phyloP scores from a whole-genome alignment of 2,888 invertebrate species.

The Fragum sueziense region DNA sequence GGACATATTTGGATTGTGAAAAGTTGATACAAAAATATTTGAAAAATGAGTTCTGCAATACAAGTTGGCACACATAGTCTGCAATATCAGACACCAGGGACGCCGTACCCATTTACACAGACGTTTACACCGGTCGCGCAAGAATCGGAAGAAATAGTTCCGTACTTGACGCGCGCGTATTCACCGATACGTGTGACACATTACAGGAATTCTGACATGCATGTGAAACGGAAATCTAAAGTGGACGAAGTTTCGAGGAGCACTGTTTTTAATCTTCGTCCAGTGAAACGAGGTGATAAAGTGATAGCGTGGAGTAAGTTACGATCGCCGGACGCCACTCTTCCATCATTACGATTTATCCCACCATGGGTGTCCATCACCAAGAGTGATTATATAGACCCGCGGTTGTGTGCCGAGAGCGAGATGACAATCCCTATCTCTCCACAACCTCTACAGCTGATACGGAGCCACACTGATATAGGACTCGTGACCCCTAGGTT shows the following conservation, averaged over 20 bases:
- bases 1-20: background rate
- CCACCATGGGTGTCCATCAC: slow-evolving; percentile 58
- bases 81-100: background rate
- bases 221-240: slow-evolving; percentile 42
- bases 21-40: background rate
- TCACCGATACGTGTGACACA: slow-evolving; percentile 52
- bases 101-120: slow-evolving; percentile 29
- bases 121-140: background rate
- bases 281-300: slow-evolving; percentile 40
- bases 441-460: background rate
- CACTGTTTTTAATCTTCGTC: slow-evolving; percentile 49
- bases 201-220: slow-evolving; percentile 16
- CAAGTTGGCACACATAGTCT: slow-evolving; percentile 12
- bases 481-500: background rate
- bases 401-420: slow-evolving; percentile 19
- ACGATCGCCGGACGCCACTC: slow-evolving; percentile 50
- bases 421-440: background rate
- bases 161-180: slow-evolving; percentile 44
- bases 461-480: slow-evolving; percentile 33
- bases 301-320: slow-evolving; percentile 20
- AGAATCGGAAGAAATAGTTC: slow-evolving; percentile 35
- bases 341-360: slow-evolving; percentile 44
- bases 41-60: slow-evolving; percentile 8
- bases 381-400: slow-evolving; percentile 48
- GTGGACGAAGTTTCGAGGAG: slow-evolving; percentile 38